phyloP scores from a whole-genome alignment of 1,140 invertebrate genomes.

The Camponotus pennsylvanicus region DNA sequence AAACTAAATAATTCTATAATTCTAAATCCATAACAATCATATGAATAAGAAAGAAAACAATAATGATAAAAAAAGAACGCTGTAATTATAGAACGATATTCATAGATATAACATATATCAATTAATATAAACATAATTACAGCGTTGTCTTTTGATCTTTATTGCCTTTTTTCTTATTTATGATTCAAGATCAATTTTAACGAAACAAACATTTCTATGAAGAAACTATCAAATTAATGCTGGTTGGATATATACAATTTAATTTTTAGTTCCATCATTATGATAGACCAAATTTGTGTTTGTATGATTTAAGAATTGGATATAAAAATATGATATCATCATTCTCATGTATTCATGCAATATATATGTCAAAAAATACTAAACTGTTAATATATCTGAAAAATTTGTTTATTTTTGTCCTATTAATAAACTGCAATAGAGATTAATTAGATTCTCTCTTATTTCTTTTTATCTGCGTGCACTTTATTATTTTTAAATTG shows the following conservation, averaged over 20 bases:
- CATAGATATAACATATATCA: too few relatives aligned
- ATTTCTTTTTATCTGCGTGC: neutral
- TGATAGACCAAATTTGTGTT: neutral
- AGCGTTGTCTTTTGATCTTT: too few relatives aligned
- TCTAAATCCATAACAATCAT: too few relatives aligned
- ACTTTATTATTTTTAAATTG: slow-evolving; percentile 45
- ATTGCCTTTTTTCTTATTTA: too few relatives aligned
- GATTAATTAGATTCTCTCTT: neutral
- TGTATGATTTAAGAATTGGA: neutral
- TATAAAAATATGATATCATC: neutral
- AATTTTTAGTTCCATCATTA: neutral
- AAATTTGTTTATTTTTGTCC: neutral
- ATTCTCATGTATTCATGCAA: neutral
- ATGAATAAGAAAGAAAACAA: too few relatives aligned
- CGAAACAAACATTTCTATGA: neutral
- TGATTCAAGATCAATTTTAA: neutral
- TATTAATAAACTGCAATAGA: neutral
- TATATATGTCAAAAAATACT: neutral
- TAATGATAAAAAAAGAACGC: too few relatives aligned
- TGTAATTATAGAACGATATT: too few relatives aligned
- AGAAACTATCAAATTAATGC: neutral
- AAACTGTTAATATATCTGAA: neutral
- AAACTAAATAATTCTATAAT: too few relatives aligned
- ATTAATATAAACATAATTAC: too few relatives aligned
- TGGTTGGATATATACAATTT: neutral